Base-by-base conservation (phyloP, 2,888 invertebrate genomes). In the Ectemnius cavifrons region DNA sequence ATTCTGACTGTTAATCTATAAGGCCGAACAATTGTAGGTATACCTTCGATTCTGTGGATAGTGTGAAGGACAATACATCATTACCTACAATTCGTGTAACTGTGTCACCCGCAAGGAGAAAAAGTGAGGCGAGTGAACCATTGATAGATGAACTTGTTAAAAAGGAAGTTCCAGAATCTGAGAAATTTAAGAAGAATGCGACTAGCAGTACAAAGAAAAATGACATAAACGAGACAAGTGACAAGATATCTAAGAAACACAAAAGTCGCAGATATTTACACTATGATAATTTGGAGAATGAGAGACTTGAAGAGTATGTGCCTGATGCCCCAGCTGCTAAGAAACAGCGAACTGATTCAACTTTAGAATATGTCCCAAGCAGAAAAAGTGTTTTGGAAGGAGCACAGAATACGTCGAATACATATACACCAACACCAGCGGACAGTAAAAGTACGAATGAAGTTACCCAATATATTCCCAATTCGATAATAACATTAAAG, bases 71-170 rank as follows among this genome's bases (percentile, higher is more conserved):
- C 16, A 28, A 63, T 57, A 63, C 81, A 4, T 80, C 81, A 2
- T 73, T 88, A 20, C 86, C 87, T 4, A 88, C 88, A 1, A 87
- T 88, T 18, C 82, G 82, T 60, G 88, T 87, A 16, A 79, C 78
- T 14, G 86, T 88, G 1, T 85, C 86, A 2, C 83, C 87, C 0
- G 77, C 82, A 0, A 80, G 77, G 37, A 84, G 73, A 62, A 83
- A 71, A 63, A 16, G 59, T 14, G 56, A 60, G 16, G 72, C 72
- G 6, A 27, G 57, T 16, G 64, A 73, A 37, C 1, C 11, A 13
- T 14, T 18, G 0, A 6, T 6, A 37, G 52, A 73, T 37, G 4
- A 28, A 18, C n/a, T 28, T 0, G 28, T 5, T 5, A 70, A 70
- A 14, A 75, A 59, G 52, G 56, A 56, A 68, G 57, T 62, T 4